A percentile compares a stretch with the other conserved stretches of the same genome.
Evolutionary conservation across 2,113 vertebrate genomes (phyloP).

Genomic region (Ivindomyrus marchei): DNA sequence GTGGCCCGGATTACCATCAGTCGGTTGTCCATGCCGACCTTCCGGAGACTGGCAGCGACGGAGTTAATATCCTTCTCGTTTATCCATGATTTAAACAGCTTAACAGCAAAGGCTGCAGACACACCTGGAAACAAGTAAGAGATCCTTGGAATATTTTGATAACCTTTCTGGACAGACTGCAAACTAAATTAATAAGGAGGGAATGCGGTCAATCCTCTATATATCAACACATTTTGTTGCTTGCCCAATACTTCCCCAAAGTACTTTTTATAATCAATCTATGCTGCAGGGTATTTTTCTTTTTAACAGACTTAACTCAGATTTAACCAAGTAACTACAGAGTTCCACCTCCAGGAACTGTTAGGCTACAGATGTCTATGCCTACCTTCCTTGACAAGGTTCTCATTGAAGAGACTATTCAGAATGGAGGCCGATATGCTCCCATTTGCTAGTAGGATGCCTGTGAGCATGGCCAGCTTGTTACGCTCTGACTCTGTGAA

Average conservation of each 20-base stretch:
- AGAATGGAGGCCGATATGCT: constrained; percentile 92
- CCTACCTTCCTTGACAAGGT: constrained; percentile 93
- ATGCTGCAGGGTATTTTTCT: neutral
- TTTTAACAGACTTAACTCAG: neutral
- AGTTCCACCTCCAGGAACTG: neutral
- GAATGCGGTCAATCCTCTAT: neutral
- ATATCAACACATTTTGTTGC: neutral
- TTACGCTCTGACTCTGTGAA: constrained; percentile 98
- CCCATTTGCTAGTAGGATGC: constrained; percentile 93
- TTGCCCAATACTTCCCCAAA: neutral
- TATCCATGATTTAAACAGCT: constrained; percentile 98
- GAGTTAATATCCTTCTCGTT: constrained; percentile 97
- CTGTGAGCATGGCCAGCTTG: constrained; percentile 96
- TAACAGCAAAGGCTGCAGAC: constrained; percentile 95
- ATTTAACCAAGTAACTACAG: neutral
- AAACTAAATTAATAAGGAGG: neutral
- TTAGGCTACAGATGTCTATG: neutral
- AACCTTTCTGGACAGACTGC: constrained; percentile 1
- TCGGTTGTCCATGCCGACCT: constrained; percentile 97
- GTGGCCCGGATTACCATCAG: constrained; percentile 71
- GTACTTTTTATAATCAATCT: neutral
- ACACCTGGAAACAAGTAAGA: constrained; percentile 64
- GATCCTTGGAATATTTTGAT: neutral
- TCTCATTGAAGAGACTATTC: constrained; percentile 95
- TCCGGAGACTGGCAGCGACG: constrained; percentile 85